Base-by-base conservation (phyloP, 92 coral and sea anemone species). In the Epizoanthus stellaris region DNA sequence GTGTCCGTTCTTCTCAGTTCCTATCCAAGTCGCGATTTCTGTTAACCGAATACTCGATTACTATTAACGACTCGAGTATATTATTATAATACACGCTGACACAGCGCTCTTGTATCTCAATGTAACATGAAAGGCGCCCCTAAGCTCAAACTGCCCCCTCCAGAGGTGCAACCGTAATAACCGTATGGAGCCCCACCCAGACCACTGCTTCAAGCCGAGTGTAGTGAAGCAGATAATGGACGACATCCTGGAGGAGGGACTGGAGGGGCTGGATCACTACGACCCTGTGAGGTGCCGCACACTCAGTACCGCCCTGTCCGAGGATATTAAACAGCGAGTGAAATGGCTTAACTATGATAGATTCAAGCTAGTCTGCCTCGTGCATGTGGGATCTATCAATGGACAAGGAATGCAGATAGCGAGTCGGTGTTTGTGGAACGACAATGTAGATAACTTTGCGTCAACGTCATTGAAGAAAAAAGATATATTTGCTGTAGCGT, bases 361-460 rank as follows among this genome's bases (percentile, higher is more conserved):
- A 21, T 97, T 91, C 66, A 97, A 97, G 84, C 76, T 97, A 38
- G 86, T 97, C 30, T 97, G 99, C 71, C 82, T 91, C 7, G 99
- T 97, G 16, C 91, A 97, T 77, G 90, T 97, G 81, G 99, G 99
- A 9, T 97, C 99, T 34, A 76, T 97, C 7, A 91, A 85, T 47
- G 99, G 96, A 16, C 99, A 97, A 63, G 97, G 94, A 4, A 76
- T 97, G 82, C 91, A 96, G 34, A 93, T 97, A 13, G 95, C 93
- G 9, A 97, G 99, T 69, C 94, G 97, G 17, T 97, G 98, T 74
- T 74, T 97, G 71, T 97, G 99, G 99, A 93, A 97, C 81, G 93
- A 97, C 64, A 87, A 73, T 6, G 88, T 76, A 15, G 99, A 97
- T 74, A 97, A 86, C 72, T 97, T 95, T 70, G 98, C 98, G 5